Conservation (phyloP, 2,113 vertebrate genomes). For the Ptyas mucosa region DNA sequence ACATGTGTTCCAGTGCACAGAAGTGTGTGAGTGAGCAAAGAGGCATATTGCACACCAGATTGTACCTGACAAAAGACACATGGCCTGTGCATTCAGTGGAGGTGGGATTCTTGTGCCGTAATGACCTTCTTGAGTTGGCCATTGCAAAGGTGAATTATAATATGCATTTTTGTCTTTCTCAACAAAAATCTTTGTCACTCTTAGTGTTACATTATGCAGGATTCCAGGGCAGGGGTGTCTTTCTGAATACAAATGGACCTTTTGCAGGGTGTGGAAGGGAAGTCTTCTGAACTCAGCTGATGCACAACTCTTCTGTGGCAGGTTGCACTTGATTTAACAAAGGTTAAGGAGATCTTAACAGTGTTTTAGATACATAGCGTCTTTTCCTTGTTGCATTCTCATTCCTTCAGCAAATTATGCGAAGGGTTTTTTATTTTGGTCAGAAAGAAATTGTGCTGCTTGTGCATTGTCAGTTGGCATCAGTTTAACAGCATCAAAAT, state of each 20-base stretch:
- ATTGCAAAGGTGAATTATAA: not conserved
- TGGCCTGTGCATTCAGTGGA: not conserved
- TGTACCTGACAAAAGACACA: not conserved
- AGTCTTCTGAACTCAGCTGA: not conserved
- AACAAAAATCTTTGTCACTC: not conserved
- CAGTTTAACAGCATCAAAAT: not conserved
- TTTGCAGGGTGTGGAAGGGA: not conserved
- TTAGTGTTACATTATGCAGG: not conserved
- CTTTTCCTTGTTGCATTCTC: not conserved
- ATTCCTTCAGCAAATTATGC: not conserved
- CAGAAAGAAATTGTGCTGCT: not conserved
- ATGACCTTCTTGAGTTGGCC: not conserved
- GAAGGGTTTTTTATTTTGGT: not conserved
- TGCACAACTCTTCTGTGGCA: not conserved
- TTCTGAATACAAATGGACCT: constrained; percentile 27
- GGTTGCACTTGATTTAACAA: not conserved
- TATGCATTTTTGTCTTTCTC: not conserved
- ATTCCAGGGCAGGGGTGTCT: not conserved
- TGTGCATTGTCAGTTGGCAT: not conserved
- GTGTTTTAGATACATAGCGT: not conserved
- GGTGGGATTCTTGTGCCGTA: not conserved
- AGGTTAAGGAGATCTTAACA: not conserved
- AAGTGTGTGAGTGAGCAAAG: not conserved
- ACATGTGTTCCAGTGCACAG: not conserved
- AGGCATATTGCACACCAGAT: not conserved